These are phyloP conservation scores for Heliconius hermathena DNA, from an alignment of 1,140 invertebrate genomes.

Conservation along the genomic window DNA sequence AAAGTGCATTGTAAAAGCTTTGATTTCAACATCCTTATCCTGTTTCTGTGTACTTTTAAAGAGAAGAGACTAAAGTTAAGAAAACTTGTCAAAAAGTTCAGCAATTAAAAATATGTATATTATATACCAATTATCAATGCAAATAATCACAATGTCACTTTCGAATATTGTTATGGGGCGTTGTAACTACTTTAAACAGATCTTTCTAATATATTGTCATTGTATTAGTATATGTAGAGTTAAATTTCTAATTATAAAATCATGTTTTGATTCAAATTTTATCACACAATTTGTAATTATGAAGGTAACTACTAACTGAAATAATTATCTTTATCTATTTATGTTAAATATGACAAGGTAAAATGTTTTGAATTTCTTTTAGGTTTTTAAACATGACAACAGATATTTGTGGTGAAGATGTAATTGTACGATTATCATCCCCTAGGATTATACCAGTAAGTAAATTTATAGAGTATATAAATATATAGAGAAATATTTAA, in stretches of 20 bases:
- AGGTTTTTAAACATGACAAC: conserved; percentile 54
- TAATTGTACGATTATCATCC: conserved; percentile 54
- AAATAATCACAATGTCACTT: neutral
- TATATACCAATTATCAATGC: neutral
- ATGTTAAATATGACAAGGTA: neutral
- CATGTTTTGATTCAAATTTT: neutral
- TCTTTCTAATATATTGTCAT: neutral
- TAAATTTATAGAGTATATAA: conserved; percentile 30
- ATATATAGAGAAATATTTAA: too few relatives aligned
- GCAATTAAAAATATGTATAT: neutral
- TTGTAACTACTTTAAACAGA: neutral
- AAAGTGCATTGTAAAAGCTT: conserved; percentile 51
- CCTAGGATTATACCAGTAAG: conserved; percentile 60
- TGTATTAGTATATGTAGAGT: neutral
- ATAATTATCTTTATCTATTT: neutral
- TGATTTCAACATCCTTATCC: conserved; percentile 68
- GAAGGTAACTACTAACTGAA: neutral
- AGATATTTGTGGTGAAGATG: conserved; percentile 58
- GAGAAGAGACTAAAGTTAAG: neutral
- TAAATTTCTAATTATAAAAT: neutral
- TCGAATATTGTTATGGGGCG: neutral
- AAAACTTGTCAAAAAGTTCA: conserved; percentile 30
- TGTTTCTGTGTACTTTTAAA: conserved; percentile 47
- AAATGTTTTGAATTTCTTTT: conserved; percentile 9
- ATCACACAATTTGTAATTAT: neutral